Percentiles rank a stretch among this genome's conserved stretches.
These are phyloP conservation scores for Euplexia lucipara DNA, from an alignment of 2,888 invertebrate genomes.

Conservation along the genomic window DNA sequence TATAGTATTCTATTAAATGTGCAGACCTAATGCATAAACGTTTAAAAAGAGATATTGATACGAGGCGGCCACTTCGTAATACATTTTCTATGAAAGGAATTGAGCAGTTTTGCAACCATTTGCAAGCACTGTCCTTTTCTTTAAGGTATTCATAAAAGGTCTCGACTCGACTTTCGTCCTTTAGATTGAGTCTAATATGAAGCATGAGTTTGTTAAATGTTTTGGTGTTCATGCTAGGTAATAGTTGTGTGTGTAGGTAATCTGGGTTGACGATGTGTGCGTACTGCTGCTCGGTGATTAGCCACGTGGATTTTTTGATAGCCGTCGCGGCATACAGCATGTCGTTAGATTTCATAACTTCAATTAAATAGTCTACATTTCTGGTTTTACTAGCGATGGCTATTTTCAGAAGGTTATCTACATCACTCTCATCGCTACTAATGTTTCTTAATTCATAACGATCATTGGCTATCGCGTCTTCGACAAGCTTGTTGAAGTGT, in stretches of 20 bases:
- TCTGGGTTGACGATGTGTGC: conserved; percentile 79
- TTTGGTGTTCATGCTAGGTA: conserved; percentile 78
- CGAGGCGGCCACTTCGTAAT: conserved; percentile 61
- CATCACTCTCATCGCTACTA: conserved; percentile 68
- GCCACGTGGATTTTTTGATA: conserved; percentile 79
- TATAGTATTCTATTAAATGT: conserved; percentile 65
- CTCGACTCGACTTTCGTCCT: conserved; percentile 77
- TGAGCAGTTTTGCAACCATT: conserved; percentile 82
- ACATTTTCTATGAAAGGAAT: conserved; percentile 71
- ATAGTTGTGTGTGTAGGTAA: conserved; percentile 74
- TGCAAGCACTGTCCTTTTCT: conserved; percentile 69
- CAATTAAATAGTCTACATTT: conserved; percentile 75
- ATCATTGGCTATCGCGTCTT: conserved; percentile 62
- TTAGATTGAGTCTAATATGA: conserved; percentile 77
- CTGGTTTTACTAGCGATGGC: conserved; percentile 75
- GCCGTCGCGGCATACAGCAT: conserved; percentile 80
- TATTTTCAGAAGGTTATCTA: conserved; percentile 78
- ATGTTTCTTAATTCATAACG: conserved; percentile 61
- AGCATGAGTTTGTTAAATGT: conserved; percentile 78
- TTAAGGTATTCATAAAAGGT: conserved; percentile 77
- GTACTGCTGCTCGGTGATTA: conserved; percentile 77
- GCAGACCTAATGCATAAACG: conserved; percentile 76
- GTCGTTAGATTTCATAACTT: conserved; percentile 77
- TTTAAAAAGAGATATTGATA: conserved; percentile 64
- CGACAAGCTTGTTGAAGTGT: conserved; percentile 72